Evolutionary conservation across 2,113 vertebrate species (phyloP), one percentile per base, ranked within the genome.

Genomic region (Hydropotes inermis): DNA sequence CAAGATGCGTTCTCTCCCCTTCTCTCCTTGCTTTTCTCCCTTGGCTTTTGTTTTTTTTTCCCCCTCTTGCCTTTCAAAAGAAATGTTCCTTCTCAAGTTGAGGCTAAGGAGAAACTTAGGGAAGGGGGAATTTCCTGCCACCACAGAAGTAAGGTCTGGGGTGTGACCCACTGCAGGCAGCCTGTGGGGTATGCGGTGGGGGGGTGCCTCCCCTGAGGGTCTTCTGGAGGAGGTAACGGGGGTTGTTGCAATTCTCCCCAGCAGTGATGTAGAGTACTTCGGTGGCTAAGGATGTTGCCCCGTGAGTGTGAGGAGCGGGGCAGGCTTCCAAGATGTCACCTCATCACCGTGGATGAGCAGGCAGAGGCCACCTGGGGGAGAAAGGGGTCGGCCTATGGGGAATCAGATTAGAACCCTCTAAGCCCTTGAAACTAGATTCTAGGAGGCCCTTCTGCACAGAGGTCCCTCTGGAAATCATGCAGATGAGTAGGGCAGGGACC

Each of bases 1-100:
- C 96, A 95, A 97, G 95, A 96, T 79, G 97, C 90, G 97, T 96
- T 91, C 91, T 96, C 94, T 96, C 95, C 52, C 91, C n/a, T 5
- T 43, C 93, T 52, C 36, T 8, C 43, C 92, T 88, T 28, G 0
- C 64, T 79, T 55, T 95, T 50, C 39, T 76, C 94, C 6, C 33
- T 84, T 57, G 55, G 58, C 74, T 91, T 76, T 92, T 87, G 25
- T 43, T 79, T 84, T 55, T 86, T 57, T 93, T 57, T 87, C 45
- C 13, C 47, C 55, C 50, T 81, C 55, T 79, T 39, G 89, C 61
- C n/a, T 96, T 95, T 95, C 67, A 84, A n/a, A 85, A 61, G 78
- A 39, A 54, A 67, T 39, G 55, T 52, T 64, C 36, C 89, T 27
- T 45, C 83, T 93, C 82, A 30, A 21, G 33, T 33, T 45, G 58